phyloP scores from a whole-genome alignment of 37 sponge, comb jelly and placozoan species.

The Eunapius fragilis region DNA sequence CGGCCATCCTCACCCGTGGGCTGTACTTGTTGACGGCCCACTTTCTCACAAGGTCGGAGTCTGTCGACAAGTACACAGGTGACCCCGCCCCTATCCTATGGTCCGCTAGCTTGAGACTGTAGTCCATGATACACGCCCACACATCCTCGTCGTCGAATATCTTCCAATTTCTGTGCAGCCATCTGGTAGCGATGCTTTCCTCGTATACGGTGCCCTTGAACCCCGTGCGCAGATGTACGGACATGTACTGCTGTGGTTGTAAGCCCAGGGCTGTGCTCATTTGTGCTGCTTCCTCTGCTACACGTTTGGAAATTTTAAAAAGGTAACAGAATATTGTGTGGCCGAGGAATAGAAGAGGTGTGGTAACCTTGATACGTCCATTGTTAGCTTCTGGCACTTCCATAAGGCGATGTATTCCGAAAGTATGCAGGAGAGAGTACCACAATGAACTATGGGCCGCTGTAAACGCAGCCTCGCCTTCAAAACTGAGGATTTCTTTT shows the following conservation, averaged over 20 bases:
- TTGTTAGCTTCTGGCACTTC: constrained; percentile 18
- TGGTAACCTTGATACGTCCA: neutral
- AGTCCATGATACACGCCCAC: neutral
- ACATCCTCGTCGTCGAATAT: neutral
- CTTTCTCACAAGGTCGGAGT: neutral
- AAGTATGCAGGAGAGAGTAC: constrained; percentile 6
- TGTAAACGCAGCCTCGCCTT: neutral
- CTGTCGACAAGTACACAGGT: neutral
- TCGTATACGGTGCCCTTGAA: constrained; percentile 33
- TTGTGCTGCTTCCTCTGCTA: neutral
- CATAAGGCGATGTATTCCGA: constrained; percentile 17
- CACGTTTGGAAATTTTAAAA: constrained; percentile 5
- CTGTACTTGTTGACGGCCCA: neutral
- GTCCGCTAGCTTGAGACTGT: neutral
- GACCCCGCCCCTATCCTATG: neutral
- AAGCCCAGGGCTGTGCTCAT: constrained; percentile 3
- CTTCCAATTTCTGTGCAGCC: neutral
- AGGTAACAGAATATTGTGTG: constrained; percentile 21
- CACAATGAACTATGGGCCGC: constrained; percentile 1
- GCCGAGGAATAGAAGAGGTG: neutral
- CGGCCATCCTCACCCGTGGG: neutral
- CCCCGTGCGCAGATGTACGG: constrained; percentile 47
- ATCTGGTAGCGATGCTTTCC: neutral
- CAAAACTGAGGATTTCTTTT: neutral
- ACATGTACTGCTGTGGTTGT: constrained; percentile 1